These are phyloP conservation scores for Abramis brama DNA, from an alignment of 2,113 vertebrate species.

Conservation along the genomic window DNA sequence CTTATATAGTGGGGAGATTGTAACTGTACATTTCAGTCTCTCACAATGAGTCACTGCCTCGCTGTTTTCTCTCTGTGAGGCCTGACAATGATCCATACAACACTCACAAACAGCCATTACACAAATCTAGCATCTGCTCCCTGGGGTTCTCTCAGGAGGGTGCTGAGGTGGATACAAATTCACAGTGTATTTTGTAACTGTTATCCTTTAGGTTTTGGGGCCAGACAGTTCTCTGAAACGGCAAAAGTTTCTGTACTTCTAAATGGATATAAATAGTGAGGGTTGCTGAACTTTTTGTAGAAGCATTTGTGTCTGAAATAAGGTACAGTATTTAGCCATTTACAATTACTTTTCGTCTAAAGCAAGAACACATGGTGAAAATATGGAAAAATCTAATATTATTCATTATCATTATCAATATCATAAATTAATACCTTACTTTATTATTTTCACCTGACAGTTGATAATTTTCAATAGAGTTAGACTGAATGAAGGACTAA, in stretches of 20 bases:
- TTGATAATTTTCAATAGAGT: background rate
- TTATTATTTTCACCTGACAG: background rate
- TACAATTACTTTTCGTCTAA: no score
- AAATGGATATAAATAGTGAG: constrained; percentile 13
- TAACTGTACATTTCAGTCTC: constrained; percentile 7
- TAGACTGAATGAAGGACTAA: background rate
- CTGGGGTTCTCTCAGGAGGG: constrained; percentile 24
- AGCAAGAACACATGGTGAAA: no score
- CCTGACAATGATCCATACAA: constrained; percentile 43
- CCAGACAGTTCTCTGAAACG: constrained; percentile 8
- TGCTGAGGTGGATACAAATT: constrained; percentile 35
- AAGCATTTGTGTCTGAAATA: background rate
- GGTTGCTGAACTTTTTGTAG: background rate
- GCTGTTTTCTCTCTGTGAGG: constrained; percentile 31
- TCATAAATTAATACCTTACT: background rate
- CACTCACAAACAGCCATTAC: constrained; percentile 37
- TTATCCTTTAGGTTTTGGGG: background rate
- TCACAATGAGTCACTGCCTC: constrained; percentile 10
- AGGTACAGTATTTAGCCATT: no score
- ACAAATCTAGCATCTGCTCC: constrained; percentile 20
- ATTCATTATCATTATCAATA: no score
- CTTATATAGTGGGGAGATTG: background rate
- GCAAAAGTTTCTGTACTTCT: constrained; percentile 24
- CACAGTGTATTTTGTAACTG: constrained; percentile 13
- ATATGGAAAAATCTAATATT: background rate